Evolutionary conservation across 1,140 invertebrate genomes (phyloP), one percentile per base, ranked within the genome.

Genomic region (Lethrus apterus): DNA sequence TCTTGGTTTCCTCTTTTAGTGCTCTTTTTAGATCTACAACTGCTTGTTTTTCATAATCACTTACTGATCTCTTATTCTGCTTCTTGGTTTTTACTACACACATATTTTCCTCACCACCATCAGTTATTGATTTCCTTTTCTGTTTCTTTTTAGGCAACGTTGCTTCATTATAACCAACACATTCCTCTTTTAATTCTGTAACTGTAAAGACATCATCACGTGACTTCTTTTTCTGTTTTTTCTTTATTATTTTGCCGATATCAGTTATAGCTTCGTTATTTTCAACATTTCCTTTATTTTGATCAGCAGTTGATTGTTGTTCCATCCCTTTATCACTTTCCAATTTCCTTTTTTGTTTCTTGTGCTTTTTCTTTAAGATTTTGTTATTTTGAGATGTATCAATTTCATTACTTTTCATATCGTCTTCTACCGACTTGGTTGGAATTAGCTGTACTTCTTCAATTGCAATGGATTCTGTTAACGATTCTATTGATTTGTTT

Each of bases 131-230:
- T 32, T 32, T 32, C 20, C 33, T n/a, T n/a, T n/a, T n/a, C n/a
- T n/a, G n/a, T n/a, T n/a, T n/a, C n/a, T n/a, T n/a, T n/a, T n/a
- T n/a, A n/a, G n/a, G n/a, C n/a, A n/a, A n/a, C n/a, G n/a, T n/a
- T n/a, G n/a, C n/a, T n/a, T n/a, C n/a, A n/a, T n/a, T n/a, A n/a
- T n/a, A n/a, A n/a, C n/a, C n/a, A n/a, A n/a, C n/a, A n/a, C n/a
- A n/a, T n/a, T n/a, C n/a, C n/a, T n/a, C n/a, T n/a, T n/a, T n/a
- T n/a, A n/a, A n/a, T n/a, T n/a, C n/a, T n/a, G n/a, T n/a, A n/a
- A n/a, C n/a, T n/a, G n/a, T n/a, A n/a, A n/a, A 34, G 5, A 34
- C 33, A 40, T 34, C 32, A 13, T 34, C 32, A 34, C 11, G 11
- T 34, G 3, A 20, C 34, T 36, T 36, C 34, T 36, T 36, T 3